A percentile compares a stretch with the other conserved stretches of the same genome.
phyloP scores from a whole-genome alignment of 92 coral and sea anemone species.

The Parazoanthus atlanticus region DNA sequence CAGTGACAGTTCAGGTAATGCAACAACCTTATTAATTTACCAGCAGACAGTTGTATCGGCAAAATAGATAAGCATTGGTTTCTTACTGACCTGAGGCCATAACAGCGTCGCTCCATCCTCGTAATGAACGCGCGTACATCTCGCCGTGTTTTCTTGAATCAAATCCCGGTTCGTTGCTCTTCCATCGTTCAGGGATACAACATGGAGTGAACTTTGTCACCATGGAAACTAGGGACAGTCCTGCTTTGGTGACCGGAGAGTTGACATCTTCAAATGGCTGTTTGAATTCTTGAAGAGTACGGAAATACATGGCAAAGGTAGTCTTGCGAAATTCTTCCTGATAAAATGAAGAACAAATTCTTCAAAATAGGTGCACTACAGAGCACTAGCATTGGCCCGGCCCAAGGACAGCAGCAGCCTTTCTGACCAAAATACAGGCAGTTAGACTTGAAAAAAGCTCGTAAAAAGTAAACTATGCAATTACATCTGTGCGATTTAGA shows the following conservation, averaged over 20 bases:
- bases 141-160: conserved; percentile 39
- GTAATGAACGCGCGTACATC: background rate
- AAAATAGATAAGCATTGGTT: too few species aligned
- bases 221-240: conserved; percentile 55
- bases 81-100: conserved; percentile 39
- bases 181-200: background rate
- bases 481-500: too few species aligned
- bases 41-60: too few species aligned
- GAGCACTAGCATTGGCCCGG: too few species aligned
- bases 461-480: too few species aligned
- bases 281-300: conserved; percentile 36
- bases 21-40: too few species aligned
- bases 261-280: conserved; percentile 44
- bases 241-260: conserved; percentile 48
- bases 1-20: too few species aligned
- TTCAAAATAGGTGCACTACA: background rate
- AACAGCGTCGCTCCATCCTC: conserved; percentile 48
- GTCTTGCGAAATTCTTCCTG: conserved; percentile 55
- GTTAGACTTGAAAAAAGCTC: too few species aligned
- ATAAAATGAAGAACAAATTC: background rate
- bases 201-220: conserved; percentile 34
- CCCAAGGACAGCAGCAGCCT: too few species aligned
- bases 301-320: conserved; percentile 13
- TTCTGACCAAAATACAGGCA: too few species aligned
- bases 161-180: background rate